Evolutionary conservation across 2,113 vertebrate species (phyloP), one percentile per base, ranked within the genome.

Genomic region (Mohoua ochrocephala): DNA sequence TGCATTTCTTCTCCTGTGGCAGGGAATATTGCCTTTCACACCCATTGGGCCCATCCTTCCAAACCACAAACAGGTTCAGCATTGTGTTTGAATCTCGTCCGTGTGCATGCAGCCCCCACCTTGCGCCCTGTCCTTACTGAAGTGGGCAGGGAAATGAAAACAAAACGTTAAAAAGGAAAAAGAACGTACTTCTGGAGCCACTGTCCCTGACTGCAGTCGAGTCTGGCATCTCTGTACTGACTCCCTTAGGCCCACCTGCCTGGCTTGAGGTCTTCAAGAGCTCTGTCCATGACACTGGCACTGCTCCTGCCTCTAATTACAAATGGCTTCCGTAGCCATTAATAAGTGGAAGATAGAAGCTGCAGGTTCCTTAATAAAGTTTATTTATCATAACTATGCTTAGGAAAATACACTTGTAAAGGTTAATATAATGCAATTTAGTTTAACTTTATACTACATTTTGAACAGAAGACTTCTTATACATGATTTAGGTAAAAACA

Each of bases 351-450:
- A 97, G 70, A 90, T 26, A 86, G 88, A 97, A 95, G 71, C 88
- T 80, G 71, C 31, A 59, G 15, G 69, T 94, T 97, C 96, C 97
- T 98, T 96, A 97, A 98, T 97, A 97, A 98, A 98, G 96, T 98
- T 98, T 98, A 98, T 98, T 98, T 98, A 95, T 97, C 95, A 87
- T 97, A 97, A 98, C 98, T 98, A 98, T 98, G 97, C 96, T 98
- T 98, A 98, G 97, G 97, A 97, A 98, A 98, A 98, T 98, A 98
- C 96, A 98, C 97, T 98, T 97, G 96, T 93, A 97, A 91, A 80
- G 96, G 97, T 98, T 98, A 98, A 98, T 96, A 98, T 92, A 98
- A 98, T 96, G 97, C 94, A 97, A 98, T 97, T 98, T 97, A 94
- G 97, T 95, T 98, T 96, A 95, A 98, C 97, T 97, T 98, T 98